phyloP scores from a whole-genome alignment of 2,888 invertebrate species.

The Ichneumoninae sp. region DNA sequence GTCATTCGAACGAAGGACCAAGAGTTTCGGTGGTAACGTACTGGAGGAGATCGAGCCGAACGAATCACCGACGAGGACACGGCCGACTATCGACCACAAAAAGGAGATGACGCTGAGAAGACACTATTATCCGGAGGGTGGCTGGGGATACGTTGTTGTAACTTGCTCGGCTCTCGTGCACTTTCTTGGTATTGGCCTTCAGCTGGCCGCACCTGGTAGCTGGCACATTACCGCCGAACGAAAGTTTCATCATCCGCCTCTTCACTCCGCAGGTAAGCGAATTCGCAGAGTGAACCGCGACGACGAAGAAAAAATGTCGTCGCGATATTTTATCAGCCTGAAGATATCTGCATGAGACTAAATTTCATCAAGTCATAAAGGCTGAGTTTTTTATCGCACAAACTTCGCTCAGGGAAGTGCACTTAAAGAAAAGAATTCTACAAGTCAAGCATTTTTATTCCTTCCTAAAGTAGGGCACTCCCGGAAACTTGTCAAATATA shows the following conservation, averaged over 20 bases:
- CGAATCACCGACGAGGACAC: constrained; percentile 41
- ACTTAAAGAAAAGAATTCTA: too few relatives aligned
- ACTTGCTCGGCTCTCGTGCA: constrained; percentile 91
- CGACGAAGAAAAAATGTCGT: neutral
- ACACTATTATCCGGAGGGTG: constrained; percentile 94
- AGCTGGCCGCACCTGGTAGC: constrained; percentile 85
- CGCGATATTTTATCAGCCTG: neutral
- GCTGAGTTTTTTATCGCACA: too few relatives aligned
- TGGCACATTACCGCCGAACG: constrained; percentile 86
- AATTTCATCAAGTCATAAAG: too few relatives aligned
- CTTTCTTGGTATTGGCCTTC: constrained; percentile 90
- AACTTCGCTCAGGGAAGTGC: too few relatives aligned
- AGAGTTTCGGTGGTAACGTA: constrained; percentile 72
- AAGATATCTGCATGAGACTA: too few relatives aligned
- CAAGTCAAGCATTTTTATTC: too few relatives aligned
- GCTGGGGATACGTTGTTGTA: constrained; percentile 94
- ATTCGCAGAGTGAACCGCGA: neutral
- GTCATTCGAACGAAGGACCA: constrained; percentile 67
- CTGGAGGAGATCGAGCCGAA: constrained; percentile 54
- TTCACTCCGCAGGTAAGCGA: constrained; percentile 88
- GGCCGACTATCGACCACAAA: constrained; percentile 69
- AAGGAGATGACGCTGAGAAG: constrained; percentile 85
- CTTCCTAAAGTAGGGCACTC: too few relatives aligned
- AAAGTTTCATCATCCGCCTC: constrained; percentile 87
- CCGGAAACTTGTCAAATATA: too few relatives aligned